Evolutionary conservation across 2,888 invertebrate species (phyloP).

Genomic region (Trichopoda pennipes): DNA sequence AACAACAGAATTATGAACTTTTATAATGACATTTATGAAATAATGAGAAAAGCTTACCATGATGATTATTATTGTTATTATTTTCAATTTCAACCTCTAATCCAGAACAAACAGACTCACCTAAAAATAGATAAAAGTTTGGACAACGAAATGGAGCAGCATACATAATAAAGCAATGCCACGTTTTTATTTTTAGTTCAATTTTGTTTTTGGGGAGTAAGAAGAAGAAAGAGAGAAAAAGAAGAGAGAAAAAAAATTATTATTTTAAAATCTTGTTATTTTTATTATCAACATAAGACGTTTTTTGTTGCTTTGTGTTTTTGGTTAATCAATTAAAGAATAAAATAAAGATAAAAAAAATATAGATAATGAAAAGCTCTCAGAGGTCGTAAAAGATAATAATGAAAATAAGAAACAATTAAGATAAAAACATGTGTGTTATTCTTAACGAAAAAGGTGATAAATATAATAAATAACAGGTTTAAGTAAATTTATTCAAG

Average conservation of each 20-base stretch:
- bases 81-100: conserved; percentile 81
- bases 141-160: conserved; percentile 61
- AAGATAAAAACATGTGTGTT: neutral
- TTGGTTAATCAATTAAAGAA: neutral
- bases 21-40: conserved; percentile 80
- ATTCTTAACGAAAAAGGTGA: neutral
- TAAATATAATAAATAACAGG: too few relatives aligned
- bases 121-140: conserved; percentile 73
- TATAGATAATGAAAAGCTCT: conserved; percentile 52
- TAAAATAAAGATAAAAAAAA: conserved; percentile 13
- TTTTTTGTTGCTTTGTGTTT: too few relatives aligned
- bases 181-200: conserved; percentile 43
- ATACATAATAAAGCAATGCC: conserved; percentile 56
- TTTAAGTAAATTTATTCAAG: too few relatives aligned
- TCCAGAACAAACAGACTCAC: conserved; percentile 81
- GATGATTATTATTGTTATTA: conserved; percentile 81
- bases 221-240: conserved; percentile 32
- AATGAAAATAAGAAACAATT: neutral
- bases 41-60: conserved; percentile 81
- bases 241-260: conserved; percentile 49
- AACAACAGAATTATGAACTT: conserved; percentile 59
- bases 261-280: conserved; percentile 15
- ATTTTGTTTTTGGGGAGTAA: conserved; percentile 18
- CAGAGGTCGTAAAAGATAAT: neutral
- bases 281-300: neutral